Base-by-base conservation (phyloP, 2,888 invertebrate species). In the Agrochola circellaris region DNA sequence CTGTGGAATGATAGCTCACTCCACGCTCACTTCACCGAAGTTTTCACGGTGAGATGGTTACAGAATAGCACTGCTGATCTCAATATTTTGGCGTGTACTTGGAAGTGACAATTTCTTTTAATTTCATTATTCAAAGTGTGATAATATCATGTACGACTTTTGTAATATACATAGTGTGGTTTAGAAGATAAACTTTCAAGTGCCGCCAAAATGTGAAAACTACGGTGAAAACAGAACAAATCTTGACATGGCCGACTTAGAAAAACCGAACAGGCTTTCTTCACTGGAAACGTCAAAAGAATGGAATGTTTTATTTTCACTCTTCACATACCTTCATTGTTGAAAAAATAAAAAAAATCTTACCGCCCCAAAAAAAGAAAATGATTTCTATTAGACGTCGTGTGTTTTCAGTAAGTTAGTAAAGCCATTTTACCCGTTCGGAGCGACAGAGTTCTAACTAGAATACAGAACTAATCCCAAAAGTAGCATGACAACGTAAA, bases 401-500 rank as follows among this genome's bases (percentile, higher is more conserved):
- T 77, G 79, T 84, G 77, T 73, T 83, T 67, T 82, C 73, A 82
- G 72, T 86, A 84, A 77, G 60, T 65, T 83, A 87, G 83, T 45
- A 20, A 71, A 60, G 79, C 42, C 68, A 74, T 83, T 83, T 78
- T 79, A 79, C 86, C 85, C 66, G 88, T 90, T 90, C 88, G 88
- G 90, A 91, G 89, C 88, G 88, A 92, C 91, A 91, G 91, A 90
- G 91, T 91, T 91, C 86, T 90, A 83, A 73, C 87, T 92, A 92
- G 92, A 84, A 76, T 82, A 87, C 89, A 90, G 72, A 86, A 68
- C 56, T 67, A 86, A 86, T 88, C 81, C 84, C 85, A 87, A 79
- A 86, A 85, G 90, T 93, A 91, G 88, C 86, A 76, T 90, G 91
- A 91, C 75, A 83, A 78, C 77, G 67, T 77, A 72, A 84, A 82